Conservation (phyloP, 2,113 vertebrate genomes). For the Nesospiza acunhae region DNA sequence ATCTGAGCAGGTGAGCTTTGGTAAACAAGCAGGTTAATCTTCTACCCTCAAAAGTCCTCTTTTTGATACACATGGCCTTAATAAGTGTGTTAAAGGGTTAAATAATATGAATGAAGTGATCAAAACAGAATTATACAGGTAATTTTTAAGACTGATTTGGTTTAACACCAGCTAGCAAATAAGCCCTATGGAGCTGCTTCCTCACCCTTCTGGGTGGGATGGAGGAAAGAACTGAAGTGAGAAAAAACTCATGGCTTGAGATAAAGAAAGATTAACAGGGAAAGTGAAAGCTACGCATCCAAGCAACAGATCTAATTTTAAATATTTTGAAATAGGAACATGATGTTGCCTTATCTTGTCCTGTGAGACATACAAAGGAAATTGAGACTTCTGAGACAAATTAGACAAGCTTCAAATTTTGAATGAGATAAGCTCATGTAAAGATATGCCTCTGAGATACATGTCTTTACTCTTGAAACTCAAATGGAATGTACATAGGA, state of each 20-base stretch:
- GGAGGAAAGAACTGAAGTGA: neutral
- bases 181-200: neutral
- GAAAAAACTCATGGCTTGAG: neutral
- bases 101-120: neutral
- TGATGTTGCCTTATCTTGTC: neutral
- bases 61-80: neutral
- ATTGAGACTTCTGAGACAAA: neutral
- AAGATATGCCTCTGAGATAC: neutral
- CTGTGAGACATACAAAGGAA: neutral
- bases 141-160: neutral
- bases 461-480: neutral
- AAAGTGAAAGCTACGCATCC: fast-evolving
- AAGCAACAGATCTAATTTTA: neutral
- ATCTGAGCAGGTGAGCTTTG: neutral
- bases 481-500: neutral
- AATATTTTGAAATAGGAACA: neutral
- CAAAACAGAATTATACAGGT: neutral
- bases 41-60: neutral
- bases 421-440: neutral
- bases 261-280: neutral
- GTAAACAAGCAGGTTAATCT: neutral
- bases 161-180: neutral
- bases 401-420: neutral
- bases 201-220: neutral
- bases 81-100: neutral